These are phyloP conservation scores for Tylochromis polylepis DNA, from an alignment of 2,113 vertebrate species.

Conservation along the genomic window DNA sequence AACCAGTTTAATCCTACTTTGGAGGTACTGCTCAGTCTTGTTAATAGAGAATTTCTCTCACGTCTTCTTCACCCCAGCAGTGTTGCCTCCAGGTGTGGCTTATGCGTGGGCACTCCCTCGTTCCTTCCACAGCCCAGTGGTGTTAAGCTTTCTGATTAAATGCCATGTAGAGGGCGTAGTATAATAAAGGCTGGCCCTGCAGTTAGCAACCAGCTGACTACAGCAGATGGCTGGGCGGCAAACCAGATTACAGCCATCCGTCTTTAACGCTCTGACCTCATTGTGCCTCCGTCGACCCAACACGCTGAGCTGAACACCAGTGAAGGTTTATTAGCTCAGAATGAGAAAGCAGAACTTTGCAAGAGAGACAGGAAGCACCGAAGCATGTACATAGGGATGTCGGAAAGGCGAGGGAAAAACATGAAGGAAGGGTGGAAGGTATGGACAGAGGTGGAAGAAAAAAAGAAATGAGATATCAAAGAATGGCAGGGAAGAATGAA, in stretches of 20 bases:
- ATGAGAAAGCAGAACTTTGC: constrained; percentile 10
- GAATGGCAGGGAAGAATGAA: neutral
- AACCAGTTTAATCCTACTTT: neutral
- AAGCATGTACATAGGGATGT: neutral
- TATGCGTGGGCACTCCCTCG: neutral
- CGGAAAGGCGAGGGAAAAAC: neutral
- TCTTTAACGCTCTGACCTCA: constrained; percentile 65
- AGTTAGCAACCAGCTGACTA: constrained; percentile 62
- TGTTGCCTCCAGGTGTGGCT: constrained; percentile 20
- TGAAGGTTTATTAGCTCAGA: constrained; percentile 48
- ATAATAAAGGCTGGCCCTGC: constrained; percentile 49
- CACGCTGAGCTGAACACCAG: neutral
- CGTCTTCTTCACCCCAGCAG: neutral
- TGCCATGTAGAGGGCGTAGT: constrained; percentile 24
- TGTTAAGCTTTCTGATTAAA: constrained; percentile 56
- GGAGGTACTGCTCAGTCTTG: neutral
- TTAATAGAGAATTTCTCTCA: neutral
- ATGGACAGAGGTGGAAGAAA: neutral
- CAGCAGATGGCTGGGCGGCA: constrained; percentile 66
- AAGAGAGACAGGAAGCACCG: neutral
- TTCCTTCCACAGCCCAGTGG: constrained; percentile 5
- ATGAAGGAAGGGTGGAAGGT: neutral
- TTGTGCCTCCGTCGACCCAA: constrained; percentile 43
- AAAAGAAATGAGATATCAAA: neutral
- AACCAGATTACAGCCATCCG: constrained; percentile 66